Evolutionary conservation across 2,113 vertebrate species (phyloP).

Genomic region (Arenaria interpres): DNA sequence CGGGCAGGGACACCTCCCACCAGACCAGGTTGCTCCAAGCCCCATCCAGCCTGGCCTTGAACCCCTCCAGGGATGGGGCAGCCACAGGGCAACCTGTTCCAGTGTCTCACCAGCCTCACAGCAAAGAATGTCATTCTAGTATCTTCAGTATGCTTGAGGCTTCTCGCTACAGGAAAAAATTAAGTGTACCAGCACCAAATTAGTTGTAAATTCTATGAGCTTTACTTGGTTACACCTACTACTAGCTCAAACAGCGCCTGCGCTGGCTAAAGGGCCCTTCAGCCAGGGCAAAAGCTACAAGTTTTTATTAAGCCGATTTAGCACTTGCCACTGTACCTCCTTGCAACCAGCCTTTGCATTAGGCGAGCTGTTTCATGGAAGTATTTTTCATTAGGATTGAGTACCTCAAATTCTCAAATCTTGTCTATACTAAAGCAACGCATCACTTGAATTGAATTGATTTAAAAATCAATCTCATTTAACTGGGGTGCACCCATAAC

Average conservation of each 20-base stretch:
- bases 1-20: too few species aligned
- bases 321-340: background rate
- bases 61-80: too few species aligned
- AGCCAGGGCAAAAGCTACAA: background rate
- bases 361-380: background rate
- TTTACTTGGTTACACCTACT: background rate
- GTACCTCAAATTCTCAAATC: background rate
- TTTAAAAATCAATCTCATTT: background rate
- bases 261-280: background rate
- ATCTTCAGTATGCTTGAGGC: too few species aligned
- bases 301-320: background rate
- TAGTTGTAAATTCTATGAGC: background rate
- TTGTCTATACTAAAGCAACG: background rate
- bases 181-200: background rate
- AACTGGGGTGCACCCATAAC: background rate
- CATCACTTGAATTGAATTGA: background rate
- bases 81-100: too few species aligned
- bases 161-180: background rate
- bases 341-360: background rate
- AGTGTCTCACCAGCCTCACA: too few species aligned
- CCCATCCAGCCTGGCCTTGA: too few species aligned
- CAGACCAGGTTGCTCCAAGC: too few species aligned
- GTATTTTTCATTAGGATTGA: conserved; percentile 8
- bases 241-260: background rate
- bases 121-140: too few species aligned